These are phyloP conservation scores for Dasyprocta punctata DNA, from an alignment of 2,113 vertebrate genomes.

Conservation along the genomic window DNA sequence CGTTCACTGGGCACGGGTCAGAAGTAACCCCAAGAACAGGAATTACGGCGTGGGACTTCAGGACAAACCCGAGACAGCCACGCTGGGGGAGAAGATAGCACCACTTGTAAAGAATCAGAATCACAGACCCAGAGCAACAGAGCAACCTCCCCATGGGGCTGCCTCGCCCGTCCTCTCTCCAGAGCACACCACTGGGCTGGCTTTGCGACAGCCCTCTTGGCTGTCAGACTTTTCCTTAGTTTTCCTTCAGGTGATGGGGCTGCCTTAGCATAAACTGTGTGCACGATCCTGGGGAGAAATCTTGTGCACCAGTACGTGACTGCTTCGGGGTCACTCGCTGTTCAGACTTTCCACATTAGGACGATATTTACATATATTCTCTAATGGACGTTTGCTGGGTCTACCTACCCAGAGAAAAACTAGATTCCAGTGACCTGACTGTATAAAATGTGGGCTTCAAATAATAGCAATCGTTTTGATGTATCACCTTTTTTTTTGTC, in stretches of 20 bases:
- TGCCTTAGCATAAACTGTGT: neutral
- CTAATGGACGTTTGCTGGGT: constrained; percentile 69
- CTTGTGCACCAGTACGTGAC: constrained; percentile 25
- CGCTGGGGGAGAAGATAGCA: constrained; percentile 79
- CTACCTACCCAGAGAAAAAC: constrained; percentile 68
- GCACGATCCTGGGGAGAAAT: constrained; percentile 59
- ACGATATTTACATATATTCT: constrained; percentile 70
- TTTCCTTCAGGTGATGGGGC: constrained; percentile 53
- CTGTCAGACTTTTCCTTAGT: constrained; percentile 33
- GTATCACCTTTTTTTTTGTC: constrained; percentile 27
- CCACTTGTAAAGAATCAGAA: constrained; percentile 77
- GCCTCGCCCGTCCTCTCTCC: constrained; percentile 58
- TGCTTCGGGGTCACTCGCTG: constrained; percentile 28
- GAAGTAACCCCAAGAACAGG: constrained; percentile 40
- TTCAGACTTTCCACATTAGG: constrained; percentile 68
- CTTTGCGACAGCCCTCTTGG: neutral
- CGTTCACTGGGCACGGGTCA: constrained; percentile 29
- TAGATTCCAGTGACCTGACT: constrained; percentile 49
- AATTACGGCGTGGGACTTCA: neutral
- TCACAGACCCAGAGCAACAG: constrained; percentile 31
- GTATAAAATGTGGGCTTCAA: constrained; percentile 64
- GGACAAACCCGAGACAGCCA: constrained; percentile 63
- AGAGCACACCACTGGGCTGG: constrained; percentile 42
- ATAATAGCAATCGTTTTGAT: constrained; percentile 42
- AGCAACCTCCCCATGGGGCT: constrained; percentile 43